Conservation (phyloP, 1,140 invertebrate species). For the Aphelenchoides fujianensis region DNA sequence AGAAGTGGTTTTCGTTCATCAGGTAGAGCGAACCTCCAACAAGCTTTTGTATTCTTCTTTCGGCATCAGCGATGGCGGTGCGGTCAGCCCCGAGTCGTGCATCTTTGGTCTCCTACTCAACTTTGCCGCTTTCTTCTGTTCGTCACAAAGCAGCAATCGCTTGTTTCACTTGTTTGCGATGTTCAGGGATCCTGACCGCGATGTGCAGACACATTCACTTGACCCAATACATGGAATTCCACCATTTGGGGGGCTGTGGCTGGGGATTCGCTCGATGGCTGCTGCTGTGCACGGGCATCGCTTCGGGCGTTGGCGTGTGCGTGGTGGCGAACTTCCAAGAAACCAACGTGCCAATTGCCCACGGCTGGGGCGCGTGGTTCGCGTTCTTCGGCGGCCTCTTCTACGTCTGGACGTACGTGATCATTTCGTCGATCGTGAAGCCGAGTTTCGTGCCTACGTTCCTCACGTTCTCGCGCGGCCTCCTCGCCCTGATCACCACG, state of each 20-base stretch:
- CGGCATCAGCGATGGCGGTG: conserved; percentile 24
- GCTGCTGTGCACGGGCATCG: conserved; percentile 4
- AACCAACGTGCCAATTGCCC: conserved; percentile 18
- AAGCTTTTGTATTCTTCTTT: too few species aligned
- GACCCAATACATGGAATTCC: conserved; percentile 13
- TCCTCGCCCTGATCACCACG: conserved; percentile 15
- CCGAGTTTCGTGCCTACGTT: conserved; percentile 13
- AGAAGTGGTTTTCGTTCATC: conserved; percentile 19
- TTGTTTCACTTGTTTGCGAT: too few species aligned
- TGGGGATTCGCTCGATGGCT: background rate
- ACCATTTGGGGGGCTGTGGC: background rate
- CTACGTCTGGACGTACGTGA: conserved; percentile 20
- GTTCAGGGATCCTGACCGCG: conserved; percentile 16
- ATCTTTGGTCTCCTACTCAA: conserved; percentile 20
- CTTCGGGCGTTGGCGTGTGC: background rate
- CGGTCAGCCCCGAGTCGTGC: conserved; percentile 14
- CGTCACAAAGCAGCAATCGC: too few species aligned
- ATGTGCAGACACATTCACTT: background rate
- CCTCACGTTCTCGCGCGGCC: background rate
- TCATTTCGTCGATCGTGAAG: background rate
- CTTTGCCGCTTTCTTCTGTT: conserved; percentile 25
- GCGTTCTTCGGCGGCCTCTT: conserved; percentile 24
- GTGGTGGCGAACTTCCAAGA: conserved; percentile 28
- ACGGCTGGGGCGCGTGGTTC: conserved; percentile 20
- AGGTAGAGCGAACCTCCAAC: too few species aligned